Conservation (phyloP, 2,888 invertebrate species). For the Acleris sparsana region DNA sequence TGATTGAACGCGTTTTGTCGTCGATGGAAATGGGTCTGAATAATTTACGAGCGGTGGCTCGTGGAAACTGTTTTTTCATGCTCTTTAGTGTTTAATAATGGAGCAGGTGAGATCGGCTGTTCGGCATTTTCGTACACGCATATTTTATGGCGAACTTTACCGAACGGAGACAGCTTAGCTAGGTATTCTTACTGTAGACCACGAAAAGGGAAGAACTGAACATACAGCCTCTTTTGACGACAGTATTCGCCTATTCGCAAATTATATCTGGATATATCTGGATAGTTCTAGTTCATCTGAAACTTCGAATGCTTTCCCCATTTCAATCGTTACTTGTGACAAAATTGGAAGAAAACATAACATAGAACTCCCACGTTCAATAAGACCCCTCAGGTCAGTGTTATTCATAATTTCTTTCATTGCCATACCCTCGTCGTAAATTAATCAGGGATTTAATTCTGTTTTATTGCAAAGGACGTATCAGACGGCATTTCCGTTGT, state of each 20-base stretch:
- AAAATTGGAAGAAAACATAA: no score
- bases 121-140: slow-evolving; percentile 21
- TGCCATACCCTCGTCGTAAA: neutral
- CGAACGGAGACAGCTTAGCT: no score
- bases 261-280: no score
- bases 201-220: no score
- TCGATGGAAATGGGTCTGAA: slow-evolving; percentile 32
- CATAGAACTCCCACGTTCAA: no score
- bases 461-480: slow-evolving; percentile 7
- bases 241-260: no score
- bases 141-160: slow-evolving; percentile 13
- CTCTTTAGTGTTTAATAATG: slow-evolving; percentile 34
- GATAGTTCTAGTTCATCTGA: no score
- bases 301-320: no score
- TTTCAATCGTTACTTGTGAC: no score
- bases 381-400: no score
- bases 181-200: no score
- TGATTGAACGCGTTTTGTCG: slow-evolving; percentile 28
- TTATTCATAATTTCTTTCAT: slow-evolving; percentile 1
- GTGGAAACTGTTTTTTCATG: slow-evolving; percentile 26
- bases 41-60: slow-evolving; percentile 28
- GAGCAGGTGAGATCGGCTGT: slow-evolving; percentile 29
- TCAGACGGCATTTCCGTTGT: neutral
- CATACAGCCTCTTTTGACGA: no score
- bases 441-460: slow-evolving; percentile 6